Evolutionary conservation across 2,888 invertebrate species (phyloP).

Genomic region (Drosophila fungiperda): DNA sequence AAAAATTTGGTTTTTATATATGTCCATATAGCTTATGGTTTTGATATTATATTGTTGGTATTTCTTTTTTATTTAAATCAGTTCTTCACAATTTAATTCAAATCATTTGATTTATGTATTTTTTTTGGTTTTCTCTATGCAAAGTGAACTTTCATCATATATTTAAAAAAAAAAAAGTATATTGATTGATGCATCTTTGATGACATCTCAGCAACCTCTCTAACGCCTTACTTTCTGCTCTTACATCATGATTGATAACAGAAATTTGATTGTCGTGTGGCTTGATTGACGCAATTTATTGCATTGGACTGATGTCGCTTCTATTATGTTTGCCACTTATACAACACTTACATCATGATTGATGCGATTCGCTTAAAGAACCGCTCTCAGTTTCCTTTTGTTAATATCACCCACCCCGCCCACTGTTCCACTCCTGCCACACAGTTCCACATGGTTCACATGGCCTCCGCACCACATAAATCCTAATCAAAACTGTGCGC

Average conservation of each 20-base stretch:
- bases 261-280: background rate
- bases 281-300: slow-evolving; percentile 21
- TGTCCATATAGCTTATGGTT: no score
- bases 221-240: background rate
- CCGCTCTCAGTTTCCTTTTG: background rate
- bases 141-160: background rate
- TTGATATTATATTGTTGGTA: background rate
- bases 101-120: background rate
- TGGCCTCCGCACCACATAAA: slow-evolving; percentile 64
- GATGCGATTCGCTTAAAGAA: slow-evolving; percentile 31
- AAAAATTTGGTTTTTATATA: background rate
- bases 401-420: background rate
- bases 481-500: slow-evolving; percentile 72
- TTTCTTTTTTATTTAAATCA: background rate
- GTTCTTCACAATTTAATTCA: background rate
- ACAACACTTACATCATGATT: slow-evolving; percentile 48
- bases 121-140: background rate
- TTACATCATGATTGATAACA: slow-evolving; percentile 19
- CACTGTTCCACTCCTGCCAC: background rate
- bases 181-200: background rate
- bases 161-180: background rate
- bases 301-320: background rate
- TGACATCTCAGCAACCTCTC: background rate
- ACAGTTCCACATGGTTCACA: slow-evolving; percentile 36
- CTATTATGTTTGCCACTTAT: slow-evolving; percentile 6